Evolutionary conservation across 2,797 vertebrate species (phyloP).

Genomic region (Sebastes kiyomatsui): DNA sequence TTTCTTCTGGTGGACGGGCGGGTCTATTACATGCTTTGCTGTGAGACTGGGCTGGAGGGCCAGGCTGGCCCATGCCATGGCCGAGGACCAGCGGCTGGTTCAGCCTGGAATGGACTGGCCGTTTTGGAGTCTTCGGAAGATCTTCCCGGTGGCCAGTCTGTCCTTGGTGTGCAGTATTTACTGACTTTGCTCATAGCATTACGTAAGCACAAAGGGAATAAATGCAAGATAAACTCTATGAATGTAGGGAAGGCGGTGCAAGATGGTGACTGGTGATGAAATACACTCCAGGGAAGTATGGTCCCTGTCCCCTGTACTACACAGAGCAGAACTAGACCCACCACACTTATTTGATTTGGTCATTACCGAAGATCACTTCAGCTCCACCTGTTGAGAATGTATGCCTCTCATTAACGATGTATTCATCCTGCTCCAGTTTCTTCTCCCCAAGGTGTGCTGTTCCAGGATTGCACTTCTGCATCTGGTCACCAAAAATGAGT

Average conservation of each 20-base stretch:
- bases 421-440: not conserved
- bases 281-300: not conserved
- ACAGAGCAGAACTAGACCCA: not conserved
- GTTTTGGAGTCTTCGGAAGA: too few relatives aligned
- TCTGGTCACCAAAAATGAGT: not conserved
- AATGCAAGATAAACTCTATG: not conserved
- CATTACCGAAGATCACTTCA: not conserved
- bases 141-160: too few relatives aligned
- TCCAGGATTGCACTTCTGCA: not conserved
- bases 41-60: not conserved
- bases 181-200: not conserved
- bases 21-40: not conserved
- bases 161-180: not conserved
- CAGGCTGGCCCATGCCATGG: too few relatives aligned
- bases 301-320: not conserved
- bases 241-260: not conserved
- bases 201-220: not conserved
- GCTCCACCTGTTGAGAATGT: not conserved
- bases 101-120: not conserved
- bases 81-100: not conserved
- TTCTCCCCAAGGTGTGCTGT: not conserved
- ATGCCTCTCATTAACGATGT: not conserved
- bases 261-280: not conserved
- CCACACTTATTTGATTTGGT: not conserved
- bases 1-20: not conserved